Percentiles rank a stretch among this genome's conserved stretches.
Evolutionary conservation across 2,797 vertebrate genomes (phyloP).

Genomic region (Semotilus atromaculatus): DNA sequence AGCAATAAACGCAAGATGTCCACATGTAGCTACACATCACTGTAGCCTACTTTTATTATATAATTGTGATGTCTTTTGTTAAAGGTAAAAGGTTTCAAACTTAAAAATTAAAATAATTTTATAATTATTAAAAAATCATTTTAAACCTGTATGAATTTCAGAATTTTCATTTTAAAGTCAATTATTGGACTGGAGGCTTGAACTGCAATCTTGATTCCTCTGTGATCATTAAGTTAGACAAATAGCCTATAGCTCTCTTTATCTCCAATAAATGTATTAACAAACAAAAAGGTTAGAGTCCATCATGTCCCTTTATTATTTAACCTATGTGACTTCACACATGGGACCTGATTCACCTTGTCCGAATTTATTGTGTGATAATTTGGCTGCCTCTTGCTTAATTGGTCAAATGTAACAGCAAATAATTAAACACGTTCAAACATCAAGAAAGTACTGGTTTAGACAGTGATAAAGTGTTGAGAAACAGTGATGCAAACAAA

Average conservation of each 20-base stretch:
- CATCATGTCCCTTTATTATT: not conserved
- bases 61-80: not conserved
- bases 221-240: not conserved
- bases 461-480: not conserved
- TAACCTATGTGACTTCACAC: not conserved
- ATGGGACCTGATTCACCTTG: not conserved
- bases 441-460: not conserved
- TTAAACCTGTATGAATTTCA: too few relatives aligned
- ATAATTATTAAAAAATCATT: too few relatives aligned
- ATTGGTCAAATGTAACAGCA: not conserved
- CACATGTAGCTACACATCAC: too few relatives aligned
- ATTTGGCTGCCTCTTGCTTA: not conserved
- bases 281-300: not conserved
- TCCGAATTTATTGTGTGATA: not conserved
- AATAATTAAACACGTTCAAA: not conserved
- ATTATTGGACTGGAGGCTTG: not conserved
- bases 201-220: not conserved
- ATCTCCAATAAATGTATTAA: too few relatives aligned
- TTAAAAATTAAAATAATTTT: too few relatives aligned
- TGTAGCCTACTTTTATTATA: too few relatives aligned
- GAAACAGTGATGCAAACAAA: not conserved
- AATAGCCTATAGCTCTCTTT: not conserved
- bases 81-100: too few relatives aligned
- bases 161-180: too few relatives aligned
- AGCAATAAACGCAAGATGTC: not conserved